These are phyloP conservation scores for Lepeophtheirus nordmannii DNA, from an alignment of 2,888 invertebrate genomes.

Conservation along the genomic window DNA sequence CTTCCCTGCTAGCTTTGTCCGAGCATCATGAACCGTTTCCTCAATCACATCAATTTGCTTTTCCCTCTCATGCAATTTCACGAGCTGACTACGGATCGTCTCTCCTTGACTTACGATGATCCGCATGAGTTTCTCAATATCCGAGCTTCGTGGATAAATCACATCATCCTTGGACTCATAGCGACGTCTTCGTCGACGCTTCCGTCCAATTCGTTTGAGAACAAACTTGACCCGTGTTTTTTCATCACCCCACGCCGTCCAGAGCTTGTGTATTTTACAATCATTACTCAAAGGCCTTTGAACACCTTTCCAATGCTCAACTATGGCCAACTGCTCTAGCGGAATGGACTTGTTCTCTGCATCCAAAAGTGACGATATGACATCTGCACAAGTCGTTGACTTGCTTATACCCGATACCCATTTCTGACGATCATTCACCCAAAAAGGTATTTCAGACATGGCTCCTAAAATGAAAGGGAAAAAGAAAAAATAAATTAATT, in stretches of 20 bases:
- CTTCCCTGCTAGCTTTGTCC: conserved; percentile 57
- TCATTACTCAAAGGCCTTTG: conserved; percentile 54
- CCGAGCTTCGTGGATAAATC: conserved; percentile 27
- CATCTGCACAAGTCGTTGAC: conserved; percentile 29
- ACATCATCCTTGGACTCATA: conserved; percentile 24
- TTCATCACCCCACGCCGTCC: conserved; percentile 62
- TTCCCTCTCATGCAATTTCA: conserved; percentile 48
- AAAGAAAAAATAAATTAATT: too few species aligned
- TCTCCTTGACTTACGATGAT: conserved; percentile 46
- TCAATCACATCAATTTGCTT: conserved; percentile 60
- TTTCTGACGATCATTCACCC: conserved; percentile 28
- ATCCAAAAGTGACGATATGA: conserved; percentile 28
- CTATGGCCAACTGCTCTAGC: conserved; percentile 28
- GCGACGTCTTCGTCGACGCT: conserved; percentile 24
- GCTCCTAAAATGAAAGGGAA: not conserved
- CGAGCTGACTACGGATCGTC: conserved; percentile 39
- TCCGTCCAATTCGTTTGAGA: conserved; percentile 30
- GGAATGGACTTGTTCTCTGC: not conserved
- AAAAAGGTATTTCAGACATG: conserved; percentile 28
- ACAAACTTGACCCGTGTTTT: conserved; percentile 42
- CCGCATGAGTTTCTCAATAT: conserved; percentile 41
- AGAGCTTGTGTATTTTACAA: conserved; percentile 56
- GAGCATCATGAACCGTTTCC: conserved; percentile 55
- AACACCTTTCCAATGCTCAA: conserved; percentile 33
- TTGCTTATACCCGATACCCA: conserved; percentile 28